Evolutionary conservation across 2,797 vertebrate species (phyloP), one percentile per base, ranked within the genome.

Genomic region (Decapterus maruadsi): DNA sequence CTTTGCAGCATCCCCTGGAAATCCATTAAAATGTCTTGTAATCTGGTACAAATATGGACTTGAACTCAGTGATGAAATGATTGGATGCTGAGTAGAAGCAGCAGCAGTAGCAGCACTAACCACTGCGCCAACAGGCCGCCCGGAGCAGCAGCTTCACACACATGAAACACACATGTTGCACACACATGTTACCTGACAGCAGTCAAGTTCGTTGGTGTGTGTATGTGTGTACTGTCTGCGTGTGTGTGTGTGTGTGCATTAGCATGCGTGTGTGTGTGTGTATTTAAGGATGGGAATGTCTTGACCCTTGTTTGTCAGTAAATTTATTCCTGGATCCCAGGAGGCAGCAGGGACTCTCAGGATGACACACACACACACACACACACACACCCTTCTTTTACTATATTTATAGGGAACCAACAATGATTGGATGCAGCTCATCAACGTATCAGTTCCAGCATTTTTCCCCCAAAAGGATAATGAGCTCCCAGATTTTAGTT

Each of bases 291-390:
- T 91, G 87, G 87, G 88, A 91, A 92, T 77, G 34, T 34, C 68
- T 80, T 86, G 87, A 79, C 86, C 86, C 64, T 76, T 80, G 79
- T 82, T 78, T 78, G 55, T 81, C 77, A 74, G 45, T 73, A 78
- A 74, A 87, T 89, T 12, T 77, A 64, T 64, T 68, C 22, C 45
- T 50, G 38, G 46, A 60, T 86, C 79, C 77, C 86, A 51, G 40
- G 82, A 84, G 85, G 70, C 79, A 88, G 77, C 58, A 76, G 62
- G 20, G 74, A 66, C 72, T 75, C 63, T 43, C 19, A 22, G 20
- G 45, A 53, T 63, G 16, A 50, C 56, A 36, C 58, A 43, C 60
- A 48, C 69, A 65, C 54, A 68, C 61, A 65, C 72, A 56, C 61
- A 67, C 45, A 61, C 19, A 1, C 16, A 17, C 16, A 46, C 1